Conservation (phyloP, 2,113 vertebrate genomes). For the Oreocharis arfaki region DNA sequence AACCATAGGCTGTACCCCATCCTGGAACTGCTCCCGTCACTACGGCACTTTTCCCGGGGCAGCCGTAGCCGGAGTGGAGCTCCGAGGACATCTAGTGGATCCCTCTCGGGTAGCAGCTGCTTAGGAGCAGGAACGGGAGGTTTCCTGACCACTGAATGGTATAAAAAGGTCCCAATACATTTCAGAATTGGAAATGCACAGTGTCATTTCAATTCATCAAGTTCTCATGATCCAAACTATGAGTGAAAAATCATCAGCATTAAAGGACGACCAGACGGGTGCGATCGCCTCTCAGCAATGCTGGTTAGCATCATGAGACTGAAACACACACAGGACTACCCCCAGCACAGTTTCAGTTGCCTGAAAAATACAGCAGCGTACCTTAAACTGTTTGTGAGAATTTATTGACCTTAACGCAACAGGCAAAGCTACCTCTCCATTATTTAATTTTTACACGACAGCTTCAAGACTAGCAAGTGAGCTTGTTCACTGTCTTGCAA, state of each 20-base stretch:
- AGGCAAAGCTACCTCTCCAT: not conserved
- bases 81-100: constrained; percentile 77
- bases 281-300: constrained; percentile 68
- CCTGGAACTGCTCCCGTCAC: not conserved
- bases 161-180: constrained; percentile 20
- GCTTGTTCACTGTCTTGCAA: not conserved
- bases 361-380: constrained; percentile 75
- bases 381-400: constrained; percentile 2
- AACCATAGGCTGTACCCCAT: not conserved
- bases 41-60: not conserved
- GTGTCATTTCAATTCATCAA: constrained; percentile 73
- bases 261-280: constrained; percentile 53
- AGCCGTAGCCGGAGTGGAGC: constrained; percentile 5
- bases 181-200: constrained; percentile 70
- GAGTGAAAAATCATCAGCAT: not conserved
- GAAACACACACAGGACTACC: constrained; percentile 62
- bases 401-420: not conserved
- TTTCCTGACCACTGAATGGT: not conserved
- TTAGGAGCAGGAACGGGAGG: not conserved
- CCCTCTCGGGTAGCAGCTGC: constrained; percentile 5
- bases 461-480: not conserved
- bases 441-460: not conserved
- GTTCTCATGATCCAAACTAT: constrained; percentile 52
- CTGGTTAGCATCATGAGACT: constrained; percentile 12
- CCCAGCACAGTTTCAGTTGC: constrained; percentile 71